Base-by-base conservation (phyloP, 1,140 invertebrate genomes). In the Tribolium madens region DNA sequence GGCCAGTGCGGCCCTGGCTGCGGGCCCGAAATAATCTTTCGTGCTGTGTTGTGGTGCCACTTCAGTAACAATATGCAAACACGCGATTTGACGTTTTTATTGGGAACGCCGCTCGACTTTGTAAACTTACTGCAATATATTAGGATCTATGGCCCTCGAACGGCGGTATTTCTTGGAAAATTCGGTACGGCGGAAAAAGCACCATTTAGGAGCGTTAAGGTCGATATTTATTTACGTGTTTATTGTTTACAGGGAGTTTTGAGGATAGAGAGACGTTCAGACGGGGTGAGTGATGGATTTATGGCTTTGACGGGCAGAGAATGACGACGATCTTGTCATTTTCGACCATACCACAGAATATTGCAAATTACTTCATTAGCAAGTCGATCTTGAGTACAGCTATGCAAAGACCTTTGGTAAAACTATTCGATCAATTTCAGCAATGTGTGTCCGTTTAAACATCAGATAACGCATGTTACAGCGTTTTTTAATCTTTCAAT, bases 301-400 rank as follows among this genome's bases (percentile, higher is more conserved):
- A 64, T 64, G 57, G 14, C 31, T 33, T 3, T 33, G 21, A n/a
- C 14, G 17, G 21, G 4, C 1, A 0, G 3, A 10, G 26, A 64
- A 14, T 42, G 36, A 42, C 12, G 26, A 7, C 21, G 57, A 57
- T 2, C 10, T 13, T 64, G 57, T 33, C 47, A 52, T 50, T 50
- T 31, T 72, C 6, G 70, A 52, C 46, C 70, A 31, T 52, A 5
- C 17, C 4, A 7, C 70, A n/a, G 21, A 72, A 72, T 21, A 72
- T 52, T 72, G 70, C 46, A 72, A 50, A 72, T 72, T 48, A 72
- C 70, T 72, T 72, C 70, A 72, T 72, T 71, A 71, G 68, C 70
- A 72, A 72, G 70, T 72, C 46, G 14, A 10, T 18, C 21, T 26
- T 18, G 52, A 18, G 17, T 21, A 26, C 15, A 26, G 18, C 9